Evolutionary conservation across 2,113 vertebrate species (phyloP).

Genomic region (Leptobrachium leishanense): DNA sequence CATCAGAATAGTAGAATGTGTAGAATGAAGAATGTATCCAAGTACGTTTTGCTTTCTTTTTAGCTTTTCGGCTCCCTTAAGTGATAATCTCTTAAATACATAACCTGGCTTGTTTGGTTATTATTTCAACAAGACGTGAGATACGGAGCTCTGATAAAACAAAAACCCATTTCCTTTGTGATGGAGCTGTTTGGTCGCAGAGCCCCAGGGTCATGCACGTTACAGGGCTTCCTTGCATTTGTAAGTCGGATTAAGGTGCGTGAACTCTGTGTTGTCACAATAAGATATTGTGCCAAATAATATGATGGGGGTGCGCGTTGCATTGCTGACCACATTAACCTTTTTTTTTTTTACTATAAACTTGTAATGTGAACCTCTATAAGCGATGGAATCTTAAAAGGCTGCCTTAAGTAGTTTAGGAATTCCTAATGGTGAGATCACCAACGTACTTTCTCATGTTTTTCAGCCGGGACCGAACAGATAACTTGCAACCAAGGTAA

Average conservation of each 20-base stretch:
- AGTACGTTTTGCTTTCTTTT: too few relatives aligned
- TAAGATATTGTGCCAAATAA: background rate
- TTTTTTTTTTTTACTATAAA: background rate
- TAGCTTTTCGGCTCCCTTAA: too few relatives aligned
- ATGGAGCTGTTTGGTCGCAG: background rate
- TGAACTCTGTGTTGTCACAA: conserved; percentile 33
- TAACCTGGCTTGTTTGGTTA: too few relatives aligned
- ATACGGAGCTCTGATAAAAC: too few relatives aligned
- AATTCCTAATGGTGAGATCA: background rate
- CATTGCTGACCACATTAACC: background rate
- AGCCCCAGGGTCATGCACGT: conserved; percentile 1
- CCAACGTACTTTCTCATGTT: conserved; percentile 48
- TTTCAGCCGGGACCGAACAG: conserved; percentile 54
- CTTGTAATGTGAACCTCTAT: background rate
- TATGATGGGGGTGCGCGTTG: background rate
- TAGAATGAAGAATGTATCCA: too few relatives aligned
- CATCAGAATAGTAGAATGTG: too few relatives aligned
- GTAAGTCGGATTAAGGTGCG: background rate
- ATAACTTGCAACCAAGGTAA: conserved; percentile 66
- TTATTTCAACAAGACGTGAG: too few relatives aligned
- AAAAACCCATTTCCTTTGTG: background rate
- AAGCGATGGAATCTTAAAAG: background rate
- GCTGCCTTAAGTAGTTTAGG: background rate
- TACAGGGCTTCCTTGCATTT: conserved; percentile 15
- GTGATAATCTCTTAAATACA: too few relatives aligned